phyloP scores from a whole-genome alignment of 1,140 invertebrate species.

The Pteromalus puparum region DNA sequence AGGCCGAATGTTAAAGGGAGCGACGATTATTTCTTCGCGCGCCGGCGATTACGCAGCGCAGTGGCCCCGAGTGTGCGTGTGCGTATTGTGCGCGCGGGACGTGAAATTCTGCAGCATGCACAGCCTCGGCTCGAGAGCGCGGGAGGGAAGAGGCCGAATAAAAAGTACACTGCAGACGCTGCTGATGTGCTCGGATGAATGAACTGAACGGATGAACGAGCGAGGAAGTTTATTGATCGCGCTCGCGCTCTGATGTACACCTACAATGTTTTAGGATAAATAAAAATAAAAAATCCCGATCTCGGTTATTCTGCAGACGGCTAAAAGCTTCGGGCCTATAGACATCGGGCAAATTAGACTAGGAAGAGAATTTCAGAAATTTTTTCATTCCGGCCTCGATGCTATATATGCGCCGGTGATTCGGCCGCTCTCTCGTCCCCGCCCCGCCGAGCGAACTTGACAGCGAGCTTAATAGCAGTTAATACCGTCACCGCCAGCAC shows the following conservation, averaged over 20 bases:
- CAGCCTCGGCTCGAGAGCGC: not conserved
- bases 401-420: too few relatives aligned
- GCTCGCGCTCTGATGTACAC: too few relatives aligned
- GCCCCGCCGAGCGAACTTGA: too few relatives aligned
- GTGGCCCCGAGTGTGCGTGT: not conserved
- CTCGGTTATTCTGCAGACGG: too few relatives aligned
- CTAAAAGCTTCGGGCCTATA: too few relatives aligned
- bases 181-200: not conserved
- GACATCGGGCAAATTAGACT: too few relatives aligned
- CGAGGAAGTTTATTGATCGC: not conserved
- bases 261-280: not conserved
- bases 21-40: slow-evolving; percentile 52
- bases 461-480: too few relatives aligned
- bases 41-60: slow-evolving; percentile 32
- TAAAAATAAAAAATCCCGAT: not conserved
- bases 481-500: too few relatives aligned
- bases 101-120: too few relatives aligned
- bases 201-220: not conserved
- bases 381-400: too few relatives aligned
- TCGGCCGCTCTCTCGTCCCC: too few relatives aligned
- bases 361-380: too few relatives aligned
- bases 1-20: slow-evolving; percentile 39
- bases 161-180: not conserved
- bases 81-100: not conserved
- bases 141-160: not conserved